These are phyloP conservation scores for Bovichtus variegatus DNA, from an alignment of 2,797 vertebrate genomes.

Conservation along the genomic window DNA sequence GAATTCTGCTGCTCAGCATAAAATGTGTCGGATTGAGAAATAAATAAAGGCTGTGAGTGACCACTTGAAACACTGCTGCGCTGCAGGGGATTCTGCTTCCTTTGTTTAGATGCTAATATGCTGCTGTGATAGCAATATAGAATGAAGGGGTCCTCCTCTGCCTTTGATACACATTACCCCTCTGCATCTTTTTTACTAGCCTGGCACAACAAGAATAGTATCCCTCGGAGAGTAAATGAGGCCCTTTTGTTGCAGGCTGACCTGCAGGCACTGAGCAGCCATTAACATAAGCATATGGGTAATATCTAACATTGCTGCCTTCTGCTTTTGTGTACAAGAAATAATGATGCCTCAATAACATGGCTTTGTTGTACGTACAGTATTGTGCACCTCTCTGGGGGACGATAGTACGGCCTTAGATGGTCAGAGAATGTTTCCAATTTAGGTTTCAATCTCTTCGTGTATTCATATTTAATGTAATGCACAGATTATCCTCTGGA, in stretches of 20 bases:
- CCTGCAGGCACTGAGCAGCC: slow-evolving; percentile 78
- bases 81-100: slow-evolving; percentile 82
- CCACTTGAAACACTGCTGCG: slow-evolving; percentile 80
- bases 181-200: slow-evolving; percentile 76
- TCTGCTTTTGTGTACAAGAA: slow-evolving; percentile 69
- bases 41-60: slow-evolving; percentile 84
- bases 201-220: slow-evolving; percentile 73
- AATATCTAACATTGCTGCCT: slow-evolving; percentile 74
- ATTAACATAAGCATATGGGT: slow-evolving; percentile 80
- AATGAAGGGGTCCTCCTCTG: slow-evolving; percentile 79
- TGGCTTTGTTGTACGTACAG: slow-evolving; percentile 55
- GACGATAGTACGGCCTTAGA: slow-evolving; percentile 4
- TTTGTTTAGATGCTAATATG: slow-evolving; percentile 88
- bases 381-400: slow-evolving; percentile 31
- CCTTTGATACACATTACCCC: slow-evolving; percentile 84
- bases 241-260: slow-evolving; percentile 81
- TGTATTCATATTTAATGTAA: slow-evolving; percentile 66
- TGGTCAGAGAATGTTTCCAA: slow-evolving; percentile 48
- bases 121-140: slow-evolving; percentile 84
- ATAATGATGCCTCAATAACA: slow-evolving; percentile 69
- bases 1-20: slow-evolving; percentile 82
- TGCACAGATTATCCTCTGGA: slow-evolving; percentile 28
- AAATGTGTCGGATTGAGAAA: slow-evolving; percentile 79
- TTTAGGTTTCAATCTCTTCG: slow-evolving; percentile 25
- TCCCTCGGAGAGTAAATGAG: slow-evolving; percentile 83